These are phyloP conservation scores for Teleogryllus occipitalis DNA, from an alignment of 1,140 invertebrate species.

Conservation along the genomic window DNA sequence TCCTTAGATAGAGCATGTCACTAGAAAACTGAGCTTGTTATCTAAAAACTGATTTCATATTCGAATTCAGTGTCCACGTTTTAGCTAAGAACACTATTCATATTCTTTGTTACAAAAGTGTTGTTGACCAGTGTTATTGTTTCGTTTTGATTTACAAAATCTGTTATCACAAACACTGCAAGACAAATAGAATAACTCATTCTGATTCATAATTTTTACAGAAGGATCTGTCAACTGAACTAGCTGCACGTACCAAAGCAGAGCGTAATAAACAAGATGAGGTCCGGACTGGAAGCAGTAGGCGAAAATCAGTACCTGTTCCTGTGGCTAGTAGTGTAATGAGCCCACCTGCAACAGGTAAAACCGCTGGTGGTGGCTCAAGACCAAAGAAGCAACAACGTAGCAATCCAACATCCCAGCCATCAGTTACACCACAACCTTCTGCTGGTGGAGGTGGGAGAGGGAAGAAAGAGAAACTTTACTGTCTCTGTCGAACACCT, in stretches of 20 bases:
- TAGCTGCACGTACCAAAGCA: slow-evolving; percentile 49
- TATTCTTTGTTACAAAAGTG: no score
- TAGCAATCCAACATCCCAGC: background rate
- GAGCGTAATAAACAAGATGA: slow-evolving; percentile 63
- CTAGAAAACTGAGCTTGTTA: no score
- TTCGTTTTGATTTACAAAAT: background rate
- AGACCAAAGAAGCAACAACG: slow-evolving; percentile 15
- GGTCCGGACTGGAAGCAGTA: slow-evolving; percentile 47
- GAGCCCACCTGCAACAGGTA: slow-evolving; percentile 31
- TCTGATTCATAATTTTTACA: slow-evolving; percentile 30
- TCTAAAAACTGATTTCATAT: no score
- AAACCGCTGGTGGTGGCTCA: slow-evolving; percentile 6
- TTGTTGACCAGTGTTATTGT: background rate
- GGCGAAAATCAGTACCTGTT: slow-evolving; percentile 43
- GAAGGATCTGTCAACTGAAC: slow-evolving; percentile 57
- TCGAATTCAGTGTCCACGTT: no score
- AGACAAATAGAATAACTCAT: background rate
- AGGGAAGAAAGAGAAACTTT: slow-evolving; percentile 69
- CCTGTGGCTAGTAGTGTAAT: slow-evolving; percentile 39
- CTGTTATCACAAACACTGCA: no score
- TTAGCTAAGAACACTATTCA: no score
- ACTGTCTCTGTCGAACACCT: slow-evolving; percentile 88
- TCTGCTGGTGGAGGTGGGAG: slow-evolving; percentile 7
- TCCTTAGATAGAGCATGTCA: no score
- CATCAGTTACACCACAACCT: background rate